Evolutionary conservation across 2,113 vertebrate species (phyloP), one percentile per base, ranked within the genome.

Genomic region (Cardinalis cardinalis): DNA sequence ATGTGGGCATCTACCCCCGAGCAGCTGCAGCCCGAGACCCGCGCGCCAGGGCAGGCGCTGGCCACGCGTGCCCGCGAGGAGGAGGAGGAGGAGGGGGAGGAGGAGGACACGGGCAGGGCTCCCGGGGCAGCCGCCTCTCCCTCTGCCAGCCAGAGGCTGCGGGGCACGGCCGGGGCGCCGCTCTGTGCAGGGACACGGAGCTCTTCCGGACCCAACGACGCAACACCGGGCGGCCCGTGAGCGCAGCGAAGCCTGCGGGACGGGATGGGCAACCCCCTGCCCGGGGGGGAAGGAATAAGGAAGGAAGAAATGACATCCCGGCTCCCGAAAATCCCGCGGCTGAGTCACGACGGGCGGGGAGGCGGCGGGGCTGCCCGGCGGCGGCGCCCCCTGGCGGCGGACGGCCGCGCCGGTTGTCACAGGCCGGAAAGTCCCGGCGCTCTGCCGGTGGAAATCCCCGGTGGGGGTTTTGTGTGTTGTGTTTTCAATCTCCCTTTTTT

Each of bases 361-460:
- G 34, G 51, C 58, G 31, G 14, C 25, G 38, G 53, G 25, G 40
- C 56, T 51, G 43, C 29, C 38, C 46, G 34, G 26, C 34, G 17
- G 31, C 53, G 3, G 18, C n/a, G 31, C 5, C 31, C 49, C 59
- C 69, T 84, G 49, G 68, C 92, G 79, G 92, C 60, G 7, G 25
- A 14, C 25, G 25, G 19, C 18, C 9, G 49, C 43, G 32, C 76
- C 34, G 6, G 72, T 74, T 69, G 83, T 97, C 94, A 96, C 93
- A 97, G 82, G 83, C 86, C 94, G 97, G 97, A 97, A 97, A 97
- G 96, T 94, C 96, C 96, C 94, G 29, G 25, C 31, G 21, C 73
- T 7, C 95, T 90, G 94, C 14, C 34, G n/a, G 48, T 96, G 97
- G 97, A 98, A 98, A 97, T 97, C 97, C 97, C 96, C 97, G 15